Percentiles rank a stretch among this genome's conserved stretches.
Evolutionary conservation across 2,888 invertebrate genomes (phyloP).

Genomic region (Cryptocephalus primarius): DNA sequence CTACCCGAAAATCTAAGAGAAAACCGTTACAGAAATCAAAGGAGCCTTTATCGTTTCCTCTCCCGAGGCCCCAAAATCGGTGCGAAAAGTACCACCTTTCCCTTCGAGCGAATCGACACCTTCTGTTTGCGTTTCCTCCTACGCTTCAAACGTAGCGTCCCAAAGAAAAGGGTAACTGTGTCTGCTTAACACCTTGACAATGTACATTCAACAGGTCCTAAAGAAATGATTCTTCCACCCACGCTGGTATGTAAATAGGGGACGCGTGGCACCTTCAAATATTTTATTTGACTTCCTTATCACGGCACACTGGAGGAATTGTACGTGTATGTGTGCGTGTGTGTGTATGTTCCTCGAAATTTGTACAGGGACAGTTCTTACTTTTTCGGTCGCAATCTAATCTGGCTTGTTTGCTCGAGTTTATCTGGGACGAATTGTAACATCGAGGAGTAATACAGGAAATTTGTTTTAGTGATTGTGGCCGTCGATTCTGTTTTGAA

Average conservation of each 20-base stretch:
- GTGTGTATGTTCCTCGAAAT: conserved; percentile 10
- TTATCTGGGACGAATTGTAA: conserved; percentile 12
- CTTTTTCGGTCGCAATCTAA: conserved; percentile 16
- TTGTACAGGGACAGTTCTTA: conserved; percentile 7
- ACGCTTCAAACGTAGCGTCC: background rate
- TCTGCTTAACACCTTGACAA: conserved; percentile 17
- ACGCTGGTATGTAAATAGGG: conserved; percentile 21
- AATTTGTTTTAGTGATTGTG: conserved; percentile 2
- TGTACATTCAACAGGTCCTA: conserved; percentile 23
- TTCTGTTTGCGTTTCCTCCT: conserved; percentile 9
- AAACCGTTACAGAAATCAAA: too few species aligned
- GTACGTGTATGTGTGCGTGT: too few species aligned
- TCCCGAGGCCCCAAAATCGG: too few species aligned
- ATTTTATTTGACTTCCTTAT: conserved; percentile 1
- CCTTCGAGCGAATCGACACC: background rate
- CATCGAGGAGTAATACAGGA: conserved; percentile 6
- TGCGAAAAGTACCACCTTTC: too few species aligned
- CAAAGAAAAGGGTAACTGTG: conserved; percentile 8
- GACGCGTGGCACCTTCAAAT: conserved; percentile 20
- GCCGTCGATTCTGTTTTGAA: background rate
- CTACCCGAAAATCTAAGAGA: too few species aligned
- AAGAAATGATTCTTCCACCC: conserved; percentile 22
- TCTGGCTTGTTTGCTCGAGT: conserved; percentile 11
- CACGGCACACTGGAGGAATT: conserved; percentile 5
- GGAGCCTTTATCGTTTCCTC: too few species aligned